Evolutionary conservation across 1,140 invertebrate genomes (phyloP).

Genomic region (Stenopsyche tienmushanensis): DNA sequence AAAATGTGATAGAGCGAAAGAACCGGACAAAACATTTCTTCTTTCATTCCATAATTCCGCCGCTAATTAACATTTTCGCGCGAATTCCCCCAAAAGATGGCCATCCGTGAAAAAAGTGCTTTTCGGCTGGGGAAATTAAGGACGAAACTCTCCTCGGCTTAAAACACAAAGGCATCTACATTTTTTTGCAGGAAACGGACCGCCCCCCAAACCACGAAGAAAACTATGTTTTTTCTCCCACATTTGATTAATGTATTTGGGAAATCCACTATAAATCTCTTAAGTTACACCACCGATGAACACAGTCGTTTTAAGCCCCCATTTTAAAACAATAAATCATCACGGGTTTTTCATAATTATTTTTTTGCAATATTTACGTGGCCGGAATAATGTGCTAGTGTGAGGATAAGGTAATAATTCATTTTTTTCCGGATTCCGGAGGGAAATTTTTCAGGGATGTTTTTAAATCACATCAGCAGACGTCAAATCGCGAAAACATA

Average conservation of each 20-base stretch:
- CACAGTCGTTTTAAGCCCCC: conserved; percentile 18
- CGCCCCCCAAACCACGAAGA: too few species aligned
- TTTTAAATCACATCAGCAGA: too few species aligned
- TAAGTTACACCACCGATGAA: conserved; percentile 22
- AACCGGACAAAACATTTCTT: background rate
- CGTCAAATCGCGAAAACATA: too few species aligned
- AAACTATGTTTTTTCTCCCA: conserved; percentile 9
- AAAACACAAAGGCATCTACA: background rate
- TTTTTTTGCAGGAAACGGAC: background rate
- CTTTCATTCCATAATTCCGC: conserved; percentile 10
- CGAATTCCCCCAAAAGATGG: conserved; percentile 5
- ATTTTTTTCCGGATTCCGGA: too few species aligned
- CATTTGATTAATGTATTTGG: conserved; percentile 29
- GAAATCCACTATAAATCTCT: conserved; percentile 30
- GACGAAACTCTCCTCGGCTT: conserved; percentile 16
- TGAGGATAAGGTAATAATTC: too few species aligned
- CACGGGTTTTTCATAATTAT: too few species aligned
- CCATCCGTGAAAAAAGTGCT: conserved; percentile 8
- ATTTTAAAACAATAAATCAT: conserved; percentile 8
- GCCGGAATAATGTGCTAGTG: too few species aligned
- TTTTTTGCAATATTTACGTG: too few species aligned
- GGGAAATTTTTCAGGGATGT: too few species aligned
- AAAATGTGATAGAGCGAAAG: background rate
- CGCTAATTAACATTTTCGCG: conserved; percentile 28
- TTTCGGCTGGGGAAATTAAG: conserved; percentile 14